These are phyloP conservation scores for Nannoperca obscura DNA, from an alignment of 2,797 vertebrate species.

Conservation along the genomic window DNA sequence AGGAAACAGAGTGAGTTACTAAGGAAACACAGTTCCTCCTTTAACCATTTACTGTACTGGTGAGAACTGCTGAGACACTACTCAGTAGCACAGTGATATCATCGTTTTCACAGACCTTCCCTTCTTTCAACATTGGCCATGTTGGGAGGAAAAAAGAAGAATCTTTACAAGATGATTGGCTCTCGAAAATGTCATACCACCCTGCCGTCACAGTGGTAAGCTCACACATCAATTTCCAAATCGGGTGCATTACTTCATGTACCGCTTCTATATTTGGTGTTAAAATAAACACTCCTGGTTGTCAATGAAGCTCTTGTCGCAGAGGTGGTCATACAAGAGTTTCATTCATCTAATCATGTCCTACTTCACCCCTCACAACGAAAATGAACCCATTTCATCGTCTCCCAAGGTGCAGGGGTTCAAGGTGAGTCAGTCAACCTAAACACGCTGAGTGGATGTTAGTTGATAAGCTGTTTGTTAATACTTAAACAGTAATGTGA, in stretches of 20 bases:
- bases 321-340: conserved; percentile 52
- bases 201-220: conserved; percentile 56
- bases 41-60: conserved; percentile 34
- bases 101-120: conserved; percentile 47
- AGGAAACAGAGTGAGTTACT: conserved; percentile 28
- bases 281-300: conserved; percentile 69
- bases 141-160: conserved; percentile 27
- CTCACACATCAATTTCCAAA: conserved; percentile 69
- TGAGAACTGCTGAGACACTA: conserved; percentile 47
- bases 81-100: conserved; percentile 52
- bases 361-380: conserved; percentile 23
- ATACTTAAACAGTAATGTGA: background rate
- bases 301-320: conserved; percentile 71
- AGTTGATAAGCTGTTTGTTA: conserved; percentile 37
- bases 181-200: conserved; percentile 78
- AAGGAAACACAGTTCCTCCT: conserved; percentile 34
- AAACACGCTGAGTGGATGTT: conserved; percentile 49
- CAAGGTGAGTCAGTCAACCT: conserved; percentile 33
- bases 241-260: conserved; percentile 67
- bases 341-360: conserved; percentile 74
- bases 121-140: conserved; percentile 27
- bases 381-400: conserved; percentile 64
- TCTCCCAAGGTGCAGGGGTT: conserved; percentile 35
- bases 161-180: conserved; percentile 66
- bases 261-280: conserved; percentile 72